phyloP scores from a whole-genome alignment of 2,888 invertebrate species.

The Caenorhabditis virilis region DNA sequence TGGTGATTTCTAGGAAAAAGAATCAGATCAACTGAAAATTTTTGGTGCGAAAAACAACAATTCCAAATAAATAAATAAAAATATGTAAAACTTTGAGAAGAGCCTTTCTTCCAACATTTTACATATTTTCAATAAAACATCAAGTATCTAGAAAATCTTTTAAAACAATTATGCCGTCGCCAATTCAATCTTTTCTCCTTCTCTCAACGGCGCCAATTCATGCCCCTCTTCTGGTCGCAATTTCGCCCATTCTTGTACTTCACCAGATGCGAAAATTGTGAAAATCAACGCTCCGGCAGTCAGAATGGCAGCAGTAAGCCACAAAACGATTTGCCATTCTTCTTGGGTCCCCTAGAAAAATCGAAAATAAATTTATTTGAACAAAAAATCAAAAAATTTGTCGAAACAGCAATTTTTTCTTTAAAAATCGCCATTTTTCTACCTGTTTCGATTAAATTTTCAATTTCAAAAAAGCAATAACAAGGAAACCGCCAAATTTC shows the following conservation, averaged over 20 bases:
- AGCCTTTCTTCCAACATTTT: neutral
- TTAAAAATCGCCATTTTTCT: neutral
- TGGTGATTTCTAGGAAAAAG: too few relatives aligned
- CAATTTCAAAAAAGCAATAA: too few relatives aligned
- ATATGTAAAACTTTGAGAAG: neutral
- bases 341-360: conserved; percentile 62
- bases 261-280: conserved; percentile 45
- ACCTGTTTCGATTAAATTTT: too few relatives aligned
- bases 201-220: conserved; percentile 37
- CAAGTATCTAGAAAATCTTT: neutral
- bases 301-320: conserved; percentile 68
- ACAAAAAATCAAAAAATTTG: too few relatives aligned
- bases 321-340: conserved; percentile 68
- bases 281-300: conserved; percentile 70
- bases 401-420: too few relatives aligned
- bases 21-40: too few relatives aligned
- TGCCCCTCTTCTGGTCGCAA: conserved; percentile 31
- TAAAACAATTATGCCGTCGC: conserved; percentile 14
- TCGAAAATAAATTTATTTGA: too few relatives aligned
- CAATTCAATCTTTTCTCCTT: conserved; percentile 33
- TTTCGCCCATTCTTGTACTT: conserved; percentile 53
- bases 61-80: neutral
- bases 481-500: too few relatives aligned
- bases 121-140: neutral
- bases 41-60: neutral